Evolutionary conservation across 2,888 invertebrate genomes (phyloP), one percentile per base, ranked within the genome.

Genomic region (Tipula confusa): DNA sequence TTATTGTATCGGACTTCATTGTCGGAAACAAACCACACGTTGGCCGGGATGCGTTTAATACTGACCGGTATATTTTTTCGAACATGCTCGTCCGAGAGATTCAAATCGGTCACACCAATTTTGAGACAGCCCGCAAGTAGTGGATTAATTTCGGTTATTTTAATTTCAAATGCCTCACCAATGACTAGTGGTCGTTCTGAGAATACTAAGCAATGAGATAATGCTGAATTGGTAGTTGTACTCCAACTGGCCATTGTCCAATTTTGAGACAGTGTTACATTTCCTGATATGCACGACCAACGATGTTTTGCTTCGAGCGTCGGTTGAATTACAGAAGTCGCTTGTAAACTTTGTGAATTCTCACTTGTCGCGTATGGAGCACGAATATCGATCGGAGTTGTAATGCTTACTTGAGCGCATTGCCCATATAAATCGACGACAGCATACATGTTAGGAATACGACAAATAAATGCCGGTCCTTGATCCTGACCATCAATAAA

Each of bases 371-470:
- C 90, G 85, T 90, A 89, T 0, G 90, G 89, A 0, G 90, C 89
- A 31, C 88, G 86, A 81, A 88, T 86, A 81, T 86, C 86, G 6
- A 88, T 85, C 29, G 88, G 88, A 81, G 87, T 86, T 1, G 88
- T 89, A 9, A 89, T 88, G 85, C 90, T 93, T 18, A 97, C 97
- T 92, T 98, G 97, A 0, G 97, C 96, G 89, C 98, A 98, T 88
- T 97, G 97, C 0, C 98, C 98, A 87, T 97, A 98, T 83, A 98
- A 91, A 90, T 98, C 98, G 83, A 98, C 94, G n/a, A 98, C 97
- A 1, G 97, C 97, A 90, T 96, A 98, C 83, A 98, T 93, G 88
- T 94, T 95, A 43, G 92, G 90, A 84, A 95, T 94, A 2, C 95
- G 92, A 84, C 95, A 94, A 83, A 93, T 93, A 89, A 95, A 96